These are phyloP conservation scores for Acropora tenuis DNA, from an alignment of 64 coral and sea anemone genomes.

Conservation along the genomic window DNA sequence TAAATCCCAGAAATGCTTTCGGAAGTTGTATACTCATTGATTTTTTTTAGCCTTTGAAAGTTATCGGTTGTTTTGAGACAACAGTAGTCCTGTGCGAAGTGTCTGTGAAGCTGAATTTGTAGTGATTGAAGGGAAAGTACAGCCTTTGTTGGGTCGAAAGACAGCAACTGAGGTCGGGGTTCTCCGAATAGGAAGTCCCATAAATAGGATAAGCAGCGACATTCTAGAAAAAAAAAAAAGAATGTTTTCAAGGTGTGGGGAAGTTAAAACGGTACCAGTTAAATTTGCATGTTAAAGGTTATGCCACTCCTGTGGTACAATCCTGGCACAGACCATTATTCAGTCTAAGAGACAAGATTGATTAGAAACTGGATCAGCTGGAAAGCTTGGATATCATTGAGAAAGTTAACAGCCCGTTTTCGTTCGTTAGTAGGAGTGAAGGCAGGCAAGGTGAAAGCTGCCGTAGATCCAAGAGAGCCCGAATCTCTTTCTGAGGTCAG, in stretches of 20 bases:
- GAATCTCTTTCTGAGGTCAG: not conserved
- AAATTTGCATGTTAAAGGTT: slow-evolving; percentile 22
- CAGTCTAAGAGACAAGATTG: not conserved
- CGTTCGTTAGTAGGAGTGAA: not conserved
- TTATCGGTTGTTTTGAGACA: not conserved
- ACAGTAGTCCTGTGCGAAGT: not conserved
- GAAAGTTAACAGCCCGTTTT: not conserved
- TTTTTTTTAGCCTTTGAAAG: not conserved
- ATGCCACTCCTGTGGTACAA: slow-evolving; percentile 20
- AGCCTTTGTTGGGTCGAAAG: not conserved
- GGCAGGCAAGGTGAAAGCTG: not conserved
- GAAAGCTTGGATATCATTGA: slow-evolving; percentile 22
- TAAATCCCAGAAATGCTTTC: not conserved
- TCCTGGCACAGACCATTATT: not conserved
- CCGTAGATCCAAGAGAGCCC: not conserved
- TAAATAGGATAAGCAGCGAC: not conserved
- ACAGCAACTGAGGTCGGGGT: not conserved
- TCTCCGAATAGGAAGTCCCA: not conserved
- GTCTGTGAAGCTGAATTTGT: not conserved
- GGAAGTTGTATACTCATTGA: slow-evolving; percentile 21
- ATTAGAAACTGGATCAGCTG: slow-evolving; percentile 19
- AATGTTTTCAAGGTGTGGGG: slow-evolving; percentile 1
- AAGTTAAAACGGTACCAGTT: slow-evolving; percentile 45
- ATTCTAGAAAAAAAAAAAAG: not conserved
- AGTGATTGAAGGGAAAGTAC: slow-evolving; percentile 1